phyloP scores from a whole-genome alignment of 1,140 invertebrate species.

The Drosophila nasuta region DNA sequence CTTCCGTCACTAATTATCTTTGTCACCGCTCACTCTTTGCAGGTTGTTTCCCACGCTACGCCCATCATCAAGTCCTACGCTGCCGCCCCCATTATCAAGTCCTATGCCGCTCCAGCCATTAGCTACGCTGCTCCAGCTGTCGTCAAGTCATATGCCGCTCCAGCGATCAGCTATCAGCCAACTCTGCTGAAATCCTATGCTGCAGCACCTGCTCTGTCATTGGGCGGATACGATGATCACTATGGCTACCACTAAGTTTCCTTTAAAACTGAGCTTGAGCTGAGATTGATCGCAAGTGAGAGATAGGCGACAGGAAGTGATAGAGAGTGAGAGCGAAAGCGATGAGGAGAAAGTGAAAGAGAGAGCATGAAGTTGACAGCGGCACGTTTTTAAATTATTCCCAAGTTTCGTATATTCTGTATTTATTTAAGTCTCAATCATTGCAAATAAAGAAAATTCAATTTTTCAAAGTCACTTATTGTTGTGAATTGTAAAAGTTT shows the following conservation, averaged over 20 bases:
- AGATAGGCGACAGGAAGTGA: background rate
- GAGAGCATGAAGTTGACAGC: slow-evolving; percentile 36
- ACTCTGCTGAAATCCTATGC: slow-evolving; percentile 51
- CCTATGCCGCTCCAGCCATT: slow-evolving; percentile 63
- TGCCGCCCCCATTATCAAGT: slow-evolving; percentile 58
- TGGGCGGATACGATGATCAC: slow-evolving; percentile 63
- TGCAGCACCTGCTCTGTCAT: slow-evolving; percentile 60
- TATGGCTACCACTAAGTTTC: slow-evolving; percentile 60
- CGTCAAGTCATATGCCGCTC: slow-evolving; percentile 66
- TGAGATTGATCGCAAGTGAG: slow-evolving; percentile 10
- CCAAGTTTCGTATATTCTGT: slow-evolving; percentile 51
- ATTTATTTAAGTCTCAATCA: slow-evolving; percentile 72
- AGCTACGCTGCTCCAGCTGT: slow-evolving; percentile 72
- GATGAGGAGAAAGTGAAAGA: slow-evolving; percentile 21
- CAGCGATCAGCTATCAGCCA: slow-evolving; percentile 52
- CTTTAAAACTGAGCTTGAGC: background rate
- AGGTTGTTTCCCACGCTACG: slow-evolving; percentile 63
- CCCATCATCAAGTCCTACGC: slow-evolving; percentile 53
- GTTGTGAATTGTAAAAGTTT: background rate
- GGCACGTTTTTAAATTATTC: slow-evolving; percentile 57
- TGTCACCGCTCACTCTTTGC: background rate
- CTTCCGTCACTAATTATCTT: no score
- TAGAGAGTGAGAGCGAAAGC: background rate
- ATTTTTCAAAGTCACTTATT: slow-evolving; percentile 56
- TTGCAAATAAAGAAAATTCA: slow-evolving; percentile 47